Conservation (phyloP, 2,797 vertebrate genomes). For the Vespertilio murinus region DNA sequence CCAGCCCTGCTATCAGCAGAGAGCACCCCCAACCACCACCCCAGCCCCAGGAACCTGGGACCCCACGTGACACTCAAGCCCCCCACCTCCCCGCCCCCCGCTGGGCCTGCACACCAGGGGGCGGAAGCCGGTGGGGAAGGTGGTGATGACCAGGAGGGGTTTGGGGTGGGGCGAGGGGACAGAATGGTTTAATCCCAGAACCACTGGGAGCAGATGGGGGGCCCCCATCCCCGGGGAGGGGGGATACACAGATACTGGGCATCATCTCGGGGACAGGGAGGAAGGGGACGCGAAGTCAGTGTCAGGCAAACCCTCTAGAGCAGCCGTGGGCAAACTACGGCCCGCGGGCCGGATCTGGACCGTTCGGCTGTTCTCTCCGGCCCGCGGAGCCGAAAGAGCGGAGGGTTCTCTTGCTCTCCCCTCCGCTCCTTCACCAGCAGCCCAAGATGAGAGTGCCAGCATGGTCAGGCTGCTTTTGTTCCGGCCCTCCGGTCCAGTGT, state of each 20-base stretch:
- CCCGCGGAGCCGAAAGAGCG: no score
- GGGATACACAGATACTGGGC: not conserved
- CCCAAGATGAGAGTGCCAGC: no score
- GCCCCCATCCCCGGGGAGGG: not conserved
- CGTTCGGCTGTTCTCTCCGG: no score
- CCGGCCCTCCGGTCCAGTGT: no score
- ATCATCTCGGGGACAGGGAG: not conserved
- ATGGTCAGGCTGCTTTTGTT: no score
- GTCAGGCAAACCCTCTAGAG: not conserved
- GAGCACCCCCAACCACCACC: not conserved
- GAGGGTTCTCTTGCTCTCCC: no score
- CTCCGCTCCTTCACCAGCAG: no score
- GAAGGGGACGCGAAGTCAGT: not conserved
- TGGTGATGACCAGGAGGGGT: not conserved
- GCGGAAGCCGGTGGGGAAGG: not conserved
- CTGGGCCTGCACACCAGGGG: not conserved
- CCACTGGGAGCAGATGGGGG: not conserved
- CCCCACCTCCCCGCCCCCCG: no score
- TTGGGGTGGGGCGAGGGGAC: no score
- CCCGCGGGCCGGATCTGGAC: no score
- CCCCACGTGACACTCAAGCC: not conserved
- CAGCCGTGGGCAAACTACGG: no score
- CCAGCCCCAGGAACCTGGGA: fast-evolving
- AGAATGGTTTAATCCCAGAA: not conserved
- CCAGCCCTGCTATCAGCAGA: no score